Base-by-base conservation (phyloP, 2,113 vertebrate genomes). In the Oryzias melastigma region DNA sequence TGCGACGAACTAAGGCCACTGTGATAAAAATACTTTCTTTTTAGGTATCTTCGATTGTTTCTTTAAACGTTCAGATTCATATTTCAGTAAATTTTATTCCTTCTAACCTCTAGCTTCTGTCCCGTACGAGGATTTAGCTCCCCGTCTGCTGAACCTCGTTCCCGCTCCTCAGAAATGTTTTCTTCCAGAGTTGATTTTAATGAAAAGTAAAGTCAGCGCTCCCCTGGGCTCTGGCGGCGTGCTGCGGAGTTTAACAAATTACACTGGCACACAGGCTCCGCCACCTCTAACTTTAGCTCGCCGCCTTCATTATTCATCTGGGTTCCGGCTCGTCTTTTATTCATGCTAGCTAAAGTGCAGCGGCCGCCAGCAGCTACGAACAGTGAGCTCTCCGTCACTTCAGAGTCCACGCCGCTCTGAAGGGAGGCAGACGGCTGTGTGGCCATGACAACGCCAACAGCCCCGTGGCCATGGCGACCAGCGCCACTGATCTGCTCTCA, bases 271-370 rank as follows among this genome's bases (percentile, higher is more conserved):
- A 25, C 48, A 17, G 16, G 25, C 62, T 20, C 19, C 4, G 44
- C 58, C 53, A 46, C 53, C 81, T 84, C 85, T 55, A 71, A 71
- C 76, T 84, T 63, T 71, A 86, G 82, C 75, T 61, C 68, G 0
- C 4, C 22, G 5, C 52, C 46, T 90, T 80, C 82, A 88, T 88
- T 86, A 84, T 88, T 88, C 67, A 89, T 86, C 66, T 48, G 10
- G 43, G 63, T 58, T 79, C 71, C 45, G 44, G 58, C 72, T 87
- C 55, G 14, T 88, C 57, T 87, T 85, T 89, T 86, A 88, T 88
- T 88, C 70, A 88, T 89, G 74, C 65, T 49, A 40, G 60, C 75
- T 78, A 83, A 87, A 87, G 76, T 85, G 77, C 81, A 74, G 71
- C 70, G 41, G 46, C 72, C 24, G 69, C 67, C 73, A 22, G 51